These are phyloP conservation scores for silkworm (Bombyx mori) DNA, from an alignment of 1,140 invertebrate genomes.

Conservation along the genomic window DNA sequence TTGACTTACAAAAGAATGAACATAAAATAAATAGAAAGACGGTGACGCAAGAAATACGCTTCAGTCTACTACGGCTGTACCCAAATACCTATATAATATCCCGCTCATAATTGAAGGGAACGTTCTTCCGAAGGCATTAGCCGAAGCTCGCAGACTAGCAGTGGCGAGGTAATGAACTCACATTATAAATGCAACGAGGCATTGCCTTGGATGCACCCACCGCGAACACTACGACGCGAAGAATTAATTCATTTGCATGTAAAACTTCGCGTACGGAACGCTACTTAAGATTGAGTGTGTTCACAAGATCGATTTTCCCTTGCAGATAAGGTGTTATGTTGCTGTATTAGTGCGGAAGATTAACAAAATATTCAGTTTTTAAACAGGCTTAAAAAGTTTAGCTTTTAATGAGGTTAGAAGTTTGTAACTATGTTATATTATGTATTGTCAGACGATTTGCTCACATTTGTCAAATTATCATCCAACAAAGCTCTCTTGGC, in stretches of 20 bases:
- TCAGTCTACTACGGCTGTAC: slow-evolving; percentile 9
- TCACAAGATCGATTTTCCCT: background rate
- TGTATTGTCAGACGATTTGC: too few relatives aligned
- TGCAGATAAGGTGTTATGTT: background rate
- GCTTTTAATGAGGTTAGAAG: too few relatives aligned
- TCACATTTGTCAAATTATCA: too few relatives aligned
- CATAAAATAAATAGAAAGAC: background rate
- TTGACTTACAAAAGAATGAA: background rate
- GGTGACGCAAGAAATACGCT: too few relatives aligned
- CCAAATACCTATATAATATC: slow-evolving; percentile 55
- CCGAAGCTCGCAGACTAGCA: slow-evolving; percentile 34
- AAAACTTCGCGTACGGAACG: slow-evolving; percentile 52
- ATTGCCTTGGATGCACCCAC: slow-evolving; percentile 46
- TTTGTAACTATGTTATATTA: too few relatives aligned
- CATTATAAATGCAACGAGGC: slow-evolving; percentile 70
- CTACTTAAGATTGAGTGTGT: slow-evolving; percentile 29
- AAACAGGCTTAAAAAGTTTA: too few relatives aligned
- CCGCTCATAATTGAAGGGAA: slow-evolving; percentile 58
- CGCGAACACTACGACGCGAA: slow-evolving; percentile 46
- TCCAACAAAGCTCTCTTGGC: too few relatives aligned
- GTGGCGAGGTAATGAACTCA: slow-evolving; percentile 60
- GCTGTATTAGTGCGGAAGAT: too few relatives aligned
- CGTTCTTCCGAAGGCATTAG: slow-evolving; percentile 64
- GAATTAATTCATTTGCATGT: slow-evolving; percentile 70
- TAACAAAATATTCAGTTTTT: too few relatives aligned